Conservation (phyloP, 2,888 invertebrate genomes). For the Drosophila helvetica region DNA sequence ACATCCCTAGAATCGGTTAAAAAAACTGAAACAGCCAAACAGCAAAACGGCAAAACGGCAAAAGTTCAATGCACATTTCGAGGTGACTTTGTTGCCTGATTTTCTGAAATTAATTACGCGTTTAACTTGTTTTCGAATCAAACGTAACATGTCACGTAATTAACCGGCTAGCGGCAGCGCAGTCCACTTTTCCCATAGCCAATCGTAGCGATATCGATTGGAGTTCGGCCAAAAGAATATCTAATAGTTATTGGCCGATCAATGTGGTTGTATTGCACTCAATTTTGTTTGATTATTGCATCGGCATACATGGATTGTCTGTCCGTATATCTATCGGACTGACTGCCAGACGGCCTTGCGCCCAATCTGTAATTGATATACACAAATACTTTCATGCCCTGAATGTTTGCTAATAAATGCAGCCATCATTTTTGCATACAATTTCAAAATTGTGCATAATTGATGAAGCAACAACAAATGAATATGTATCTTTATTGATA, state of each 20-base stretch:
- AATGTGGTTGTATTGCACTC: constrained; percentile 20
- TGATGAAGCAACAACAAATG: not conserved
- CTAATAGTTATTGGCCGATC: constrained; percentile 19
- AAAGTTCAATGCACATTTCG: constrained; percentile 77
- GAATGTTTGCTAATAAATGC: constrained; percentile 13
- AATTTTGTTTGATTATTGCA: constrained; percentile 18
- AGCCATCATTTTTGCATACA: not conserved
- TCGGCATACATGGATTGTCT: not conserved
- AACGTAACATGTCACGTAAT: constrained; percentile 74
- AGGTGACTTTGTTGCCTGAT: constrained; percentile 65
- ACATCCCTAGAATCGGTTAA: constrained; percentile 28
- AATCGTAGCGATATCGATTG: constrained; percentile 30
- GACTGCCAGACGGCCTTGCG: constrained; percentile 64
- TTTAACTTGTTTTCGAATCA: constrained; percentile 22
- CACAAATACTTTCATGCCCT: constrained; percentile 25
- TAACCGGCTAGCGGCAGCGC: constrained; percentile 33
- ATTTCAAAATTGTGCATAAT: not conserved
- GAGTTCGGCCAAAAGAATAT: constrained; percentile 35
- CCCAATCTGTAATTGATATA: constrained; percentile 73
- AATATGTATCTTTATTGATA: not conserved
- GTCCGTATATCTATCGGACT: constrained; percentile 35
- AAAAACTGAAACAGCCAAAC: constrained; percentile 29
- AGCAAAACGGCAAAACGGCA: constrained; percentile 43
- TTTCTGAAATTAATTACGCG: constrained; percentile 50
- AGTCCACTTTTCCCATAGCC: constrained; percentile 16